Percentiles rank a stretch among this genome's conserved stretches.
phyloP scores from a whole-genome alignment of 2,888 invertebrate species.

The Metallyticus violacea region DNA sequence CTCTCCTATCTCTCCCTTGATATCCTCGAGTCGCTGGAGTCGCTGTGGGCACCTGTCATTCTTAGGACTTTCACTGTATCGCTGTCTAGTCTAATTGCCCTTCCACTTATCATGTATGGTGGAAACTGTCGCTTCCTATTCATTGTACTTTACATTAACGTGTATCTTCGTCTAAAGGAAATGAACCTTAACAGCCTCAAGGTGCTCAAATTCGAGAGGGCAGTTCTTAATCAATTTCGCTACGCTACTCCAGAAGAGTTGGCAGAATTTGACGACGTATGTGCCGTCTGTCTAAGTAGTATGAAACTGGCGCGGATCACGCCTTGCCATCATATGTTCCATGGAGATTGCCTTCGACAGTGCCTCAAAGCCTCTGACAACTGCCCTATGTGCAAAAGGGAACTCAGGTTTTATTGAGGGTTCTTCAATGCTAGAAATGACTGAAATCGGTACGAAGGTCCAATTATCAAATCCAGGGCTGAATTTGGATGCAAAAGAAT shows the following conservation, averaged over 20 bases:
- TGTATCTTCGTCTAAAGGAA: constrained; percentile 64
- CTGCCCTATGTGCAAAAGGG: constrained; percentile 74
- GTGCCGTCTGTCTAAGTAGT: constrained; percentile 69
- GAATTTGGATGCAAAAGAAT: not conserved
- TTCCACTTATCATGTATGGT: constrained; percentile 50
- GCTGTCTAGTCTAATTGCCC: constrained; percentile 55
- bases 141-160: constrained; percentile 61
- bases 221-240: constrained; percentile 51
- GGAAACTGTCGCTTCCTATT: constrained; percentile 58
- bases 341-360: constrained; percentile 70
- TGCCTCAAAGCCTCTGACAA: constrained; percentile 67
- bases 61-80: constrained; percentile 58
- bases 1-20: constrained; percentile 60
- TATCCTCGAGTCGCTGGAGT: constrained; percentile 67
- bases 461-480: not conserved
- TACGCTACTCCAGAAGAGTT: constrained; percentile 66
- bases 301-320: constrained; percentile 73
- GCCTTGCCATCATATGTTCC: constrained; percentile 77
- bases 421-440: not conserved
- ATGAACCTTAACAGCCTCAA: constrained; percentile 55
- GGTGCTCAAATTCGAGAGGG: constrained; percentile 58
- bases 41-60: constrained; percentile 65
- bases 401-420: constrained; percentile 50
- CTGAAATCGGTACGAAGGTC: not conserved
- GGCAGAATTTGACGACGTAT: constrained; percentile 68